Evolutionary conservation across 2,797 vertebrate genomes (phyloP).

Genomic region (Arrhamphus sclerolepis): DNA sequence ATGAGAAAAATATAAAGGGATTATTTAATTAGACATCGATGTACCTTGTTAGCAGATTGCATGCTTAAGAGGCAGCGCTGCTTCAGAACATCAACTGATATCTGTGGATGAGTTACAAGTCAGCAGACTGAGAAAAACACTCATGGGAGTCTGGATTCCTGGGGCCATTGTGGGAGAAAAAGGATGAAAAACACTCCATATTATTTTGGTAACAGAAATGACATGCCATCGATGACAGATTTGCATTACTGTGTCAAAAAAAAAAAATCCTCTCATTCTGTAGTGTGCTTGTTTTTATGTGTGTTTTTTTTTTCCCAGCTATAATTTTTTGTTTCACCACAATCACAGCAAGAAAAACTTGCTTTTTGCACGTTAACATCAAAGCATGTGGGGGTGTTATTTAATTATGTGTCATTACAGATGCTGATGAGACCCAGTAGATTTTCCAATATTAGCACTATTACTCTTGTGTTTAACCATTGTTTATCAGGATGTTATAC

Average conservation of each 20-base stretch:
- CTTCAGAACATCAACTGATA: slow-evolving; percentile 21
- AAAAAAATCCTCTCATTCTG: neutral
- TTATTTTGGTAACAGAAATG: slow-evolving; percentile 6
- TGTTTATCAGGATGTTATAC: slow-evolving; percentile 15
- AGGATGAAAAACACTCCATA: neutral
- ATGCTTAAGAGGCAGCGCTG: slow-evolving; percentile 17
- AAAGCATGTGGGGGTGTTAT: slow-evolving; percentile 30
- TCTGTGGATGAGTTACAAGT: slow-evolving; percentile 12
- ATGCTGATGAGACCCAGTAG: slow-evolving; percentile 21
- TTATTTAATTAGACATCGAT: slow-evolving; percentile 47
- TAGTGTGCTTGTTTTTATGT: slow-evolving; percentile 7
- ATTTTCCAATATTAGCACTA: slow-evolving; percentile 23
- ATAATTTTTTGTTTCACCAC: slow-evolving; percentile 43
- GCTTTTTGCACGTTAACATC: slow-evolving; percentile 33
- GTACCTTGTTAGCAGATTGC: slow-evolving; percentile 26
- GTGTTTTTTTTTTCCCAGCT: slow-evolving; percentile 1
- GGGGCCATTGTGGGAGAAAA: slow-evolving; percentile 1
- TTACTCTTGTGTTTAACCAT: slow-evolving; percentile 26
- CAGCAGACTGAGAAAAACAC: slow-evolving; percentile 6
- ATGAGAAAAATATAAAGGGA: slow-evolving; percentile 40
- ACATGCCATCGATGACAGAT: neutral
- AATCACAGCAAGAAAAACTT: slow-evolving; percentile 32
- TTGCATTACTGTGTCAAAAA: too few species aligned
- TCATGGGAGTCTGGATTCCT: slow-evolving; percentile 9
- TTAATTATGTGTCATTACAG: slow-evolving; percentile 6